phyloP scores from a whole-genome alignment of 2,113 vertebrate genomes.

The Tyto alba region DNA sequence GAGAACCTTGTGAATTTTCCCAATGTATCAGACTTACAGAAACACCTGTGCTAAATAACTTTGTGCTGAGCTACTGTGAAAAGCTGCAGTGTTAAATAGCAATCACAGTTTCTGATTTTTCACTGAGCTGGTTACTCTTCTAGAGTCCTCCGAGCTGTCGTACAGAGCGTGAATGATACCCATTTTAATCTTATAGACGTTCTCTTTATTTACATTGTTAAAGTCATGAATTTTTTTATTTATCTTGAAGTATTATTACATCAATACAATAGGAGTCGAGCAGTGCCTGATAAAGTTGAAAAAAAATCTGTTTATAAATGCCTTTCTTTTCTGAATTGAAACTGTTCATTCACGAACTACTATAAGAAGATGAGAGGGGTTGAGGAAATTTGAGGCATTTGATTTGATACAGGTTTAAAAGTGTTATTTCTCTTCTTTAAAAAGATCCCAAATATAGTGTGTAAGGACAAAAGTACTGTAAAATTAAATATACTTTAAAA shows the following conservation, averaged over 20 bases:
- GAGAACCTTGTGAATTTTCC: constrained; percentile 63
- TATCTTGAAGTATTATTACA: not conserved
- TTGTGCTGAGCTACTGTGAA: constrained; percentile 58
- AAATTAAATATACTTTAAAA: not conserved
- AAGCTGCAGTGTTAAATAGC: constrained; percentile 57
- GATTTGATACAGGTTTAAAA: not conserved
- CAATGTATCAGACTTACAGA: constrained; percentile 64
- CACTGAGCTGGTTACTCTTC: constrained; percentile 39
- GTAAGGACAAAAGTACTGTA: not conserved
- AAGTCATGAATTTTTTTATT: not conserved
- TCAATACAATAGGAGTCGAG: constrained; percentile 12
- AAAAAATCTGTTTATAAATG: not conserved
- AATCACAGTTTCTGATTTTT: constrained; percentile 40
- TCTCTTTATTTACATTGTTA: not conserved
- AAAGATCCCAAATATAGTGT: not conserved
- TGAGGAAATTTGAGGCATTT: not conserved
- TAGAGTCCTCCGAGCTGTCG: constrained; percentile 16
- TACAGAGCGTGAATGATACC: not conserved
- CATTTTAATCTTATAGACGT: not conserved
- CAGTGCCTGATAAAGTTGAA: not conserved
- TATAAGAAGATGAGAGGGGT: not conserved
- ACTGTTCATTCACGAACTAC: not conserved
- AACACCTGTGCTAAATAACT: constrained; percentile 62
- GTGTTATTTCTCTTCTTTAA: not conserved
- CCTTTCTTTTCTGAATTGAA: not conserved